Evolutionary conservation across 2,113 vertebrate species (phyloP), one percentile per base, ranked within the genome.

Genomic region (Eptatretus burgeri): DNA sequence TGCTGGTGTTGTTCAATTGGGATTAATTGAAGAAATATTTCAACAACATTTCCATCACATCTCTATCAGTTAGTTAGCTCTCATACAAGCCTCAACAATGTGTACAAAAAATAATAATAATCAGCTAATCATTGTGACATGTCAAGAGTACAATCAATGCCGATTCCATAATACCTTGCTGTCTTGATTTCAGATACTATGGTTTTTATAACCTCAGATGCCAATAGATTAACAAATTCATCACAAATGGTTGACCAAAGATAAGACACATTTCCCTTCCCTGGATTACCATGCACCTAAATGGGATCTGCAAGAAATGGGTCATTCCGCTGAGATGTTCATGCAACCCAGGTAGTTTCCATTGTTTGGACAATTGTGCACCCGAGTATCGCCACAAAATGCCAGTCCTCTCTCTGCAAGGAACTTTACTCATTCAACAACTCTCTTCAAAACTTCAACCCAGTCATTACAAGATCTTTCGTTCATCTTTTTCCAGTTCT

Each of bases 161-260:
- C 8, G 53, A 56, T 56, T 56, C 53, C 53, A 56, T 16, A 56
- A 56, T 56, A 56, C 53, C 8, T 19, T 2, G 17, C 4, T 56
- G 53, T 56, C 53, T 56, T 56, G 53, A 56, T 56, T 56, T 56
- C 53, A 56, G 53, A 56, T 56, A 56, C 53, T 56, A 56, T 56
- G 7, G 8, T 56, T 56, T 41, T 56, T 19, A 56, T 56, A 56
- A 56, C 53, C 17, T 5, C 53, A 56, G 7, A 56, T 56, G 53
- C 53, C 14, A 19, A 56, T 5, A 56, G 53, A 19, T 56, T 19
- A 56, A 56, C 8, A 56, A 14, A 56, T 4, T 56, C 53, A 56
- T 56, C 53, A 56, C 53, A 56, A 56, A 56, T 56, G 3, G 53
- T 56, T 56, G 53, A 56, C 8, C 4, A 56, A 56, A 56, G 53